Conservation (phyloP, 2,113 vertebrate genomes). For the Alces alces region DNA sequence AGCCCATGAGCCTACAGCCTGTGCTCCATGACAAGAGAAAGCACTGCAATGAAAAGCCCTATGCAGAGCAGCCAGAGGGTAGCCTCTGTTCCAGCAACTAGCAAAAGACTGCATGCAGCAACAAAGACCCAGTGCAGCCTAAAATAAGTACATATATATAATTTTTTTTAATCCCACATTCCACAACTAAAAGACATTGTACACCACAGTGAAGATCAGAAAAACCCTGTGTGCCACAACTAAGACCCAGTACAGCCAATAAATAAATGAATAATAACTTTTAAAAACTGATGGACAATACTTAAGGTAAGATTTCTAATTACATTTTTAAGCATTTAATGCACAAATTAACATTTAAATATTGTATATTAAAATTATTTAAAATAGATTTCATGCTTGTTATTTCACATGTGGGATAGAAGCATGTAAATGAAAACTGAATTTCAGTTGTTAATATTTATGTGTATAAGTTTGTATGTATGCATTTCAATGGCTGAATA, state of each 20-base stretch:
- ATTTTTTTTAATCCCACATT: neutral
- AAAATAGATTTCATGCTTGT: neutral
- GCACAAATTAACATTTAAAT: neutral
- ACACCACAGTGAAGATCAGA: neutral
- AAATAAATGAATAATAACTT: neutral
- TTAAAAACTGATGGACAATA: neutral
- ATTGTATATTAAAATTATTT: neutral
- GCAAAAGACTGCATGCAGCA: neutral
- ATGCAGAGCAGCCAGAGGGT: neutral
- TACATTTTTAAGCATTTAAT: neutral
- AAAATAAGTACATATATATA: neutral
- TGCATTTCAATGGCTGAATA: neutral
- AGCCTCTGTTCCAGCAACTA: neutral
- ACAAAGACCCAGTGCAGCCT: neutral
- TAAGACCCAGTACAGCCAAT: neutral
- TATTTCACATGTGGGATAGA: neutral
- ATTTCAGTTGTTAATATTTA: neutral
- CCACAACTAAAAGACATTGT: neutral
- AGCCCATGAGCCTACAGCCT: neutral
- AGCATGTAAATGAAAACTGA: neutral
- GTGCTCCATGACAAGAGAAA: neutral
- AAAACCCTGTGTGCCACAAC: neutral
- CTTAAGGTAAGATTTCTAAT: neutral
- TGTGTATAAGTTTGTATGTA: neutral
- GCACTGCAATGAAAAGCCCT: neutral